Evolutionary conservation across 2,797 vertebrate species (phyloP).

Genomic region (Phrynocephalus vlangalii): DNA sequence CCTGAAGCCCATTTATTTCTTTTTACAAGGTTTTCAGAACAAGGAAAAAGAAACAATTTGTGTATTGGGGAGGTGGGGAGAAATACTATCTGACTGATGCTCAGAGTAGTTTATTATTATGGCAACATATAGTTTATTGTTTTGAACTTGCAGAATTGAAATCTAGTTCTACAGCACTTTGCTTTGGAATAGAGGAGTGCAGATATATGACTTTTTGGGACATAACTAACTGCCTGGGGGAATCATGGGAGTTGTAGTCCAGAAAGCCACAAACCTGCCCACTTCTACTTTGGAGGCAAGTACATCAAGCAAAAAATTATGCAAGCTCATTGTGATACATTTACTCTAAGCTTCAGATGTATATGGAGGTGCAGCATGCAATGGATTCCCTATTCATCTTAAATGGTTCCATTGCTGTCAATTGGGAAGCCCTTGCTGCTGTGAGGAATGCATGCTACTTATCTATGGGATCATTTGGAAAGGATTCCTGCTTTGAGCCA

Average conservation of each 20-base stretch:
- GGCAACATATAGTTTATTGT: conserved; percentile 16
- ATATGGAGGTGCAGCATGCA: not conserved
- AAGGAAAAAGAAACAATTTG: not conserved
- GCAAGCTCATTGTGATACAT: not conserved
- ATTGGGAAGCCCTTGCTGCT: not conserved
- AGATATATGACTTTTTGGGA: no score
- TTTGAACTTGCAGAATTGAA: conserved; percentile 53
- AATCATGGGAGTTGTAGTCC: not conserved
- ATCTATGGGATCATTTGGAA: not conserved
- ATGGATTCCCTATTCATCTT: not conserved
- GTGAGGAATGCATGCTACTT: not conserved
- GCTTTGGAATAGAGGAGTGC: no score
- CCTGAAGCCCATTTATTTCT: conserved; percentile 41
- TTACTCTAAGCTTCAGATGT: conserved; percentile 7
- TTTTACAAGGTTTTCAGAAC: conserved; percentile 42
- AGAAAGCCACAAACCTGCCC: no score
- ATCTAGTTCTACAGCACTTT: conserved; percentile 30
- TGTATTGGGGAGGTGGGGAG: not conserved
- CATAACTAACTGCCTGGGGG: no score
- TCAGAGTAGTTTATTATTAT: conserved; percentile 36
- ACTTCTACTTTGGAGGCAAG: conserved; percentile 41
- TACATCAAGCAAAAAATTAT: not conserved
- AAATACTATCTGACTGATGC: conserved; percentile 33
- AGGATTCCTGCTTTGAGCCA: not conserved
- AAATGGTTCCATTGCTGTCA: not conserved